Evolutionary conservation across 2,888 invertebrate genomes (phyloP).

Genomic region (Phymatocera aterrima): DNA sequence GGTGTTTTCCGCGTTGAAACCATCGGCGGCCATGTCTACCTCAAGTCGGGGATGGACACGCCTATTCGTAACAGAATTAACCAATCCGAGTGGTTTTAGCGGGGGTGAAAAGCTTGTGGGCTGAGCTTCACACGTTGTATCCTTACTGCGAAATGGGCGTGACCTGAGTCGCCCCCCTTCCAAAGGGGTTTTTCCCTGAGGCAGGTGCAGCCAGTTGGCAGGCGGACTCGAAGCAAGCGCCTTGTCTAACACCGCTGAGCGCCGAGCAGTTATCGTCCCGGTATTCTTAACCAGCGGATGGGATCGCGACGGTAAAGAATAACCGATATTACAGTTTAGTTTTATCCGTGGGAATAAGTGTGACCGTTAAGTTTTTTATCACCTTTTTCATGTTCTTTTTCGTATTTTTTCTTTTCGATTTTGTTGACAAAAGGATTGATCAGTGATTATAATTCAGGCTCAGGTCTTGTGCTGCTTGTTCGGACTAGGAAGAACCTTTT

Average conservation of each 20-base stretch:
- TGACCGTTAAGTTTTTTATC: neutral
- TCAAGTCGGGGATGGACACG: constrained; percentile 56
- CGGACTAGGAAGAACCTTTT: neutral
- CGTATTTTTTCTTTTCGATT: too few relatives aligned
- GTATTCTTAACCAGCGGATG: constrained; percentile 50
- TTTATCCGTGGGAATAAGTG: neutral
- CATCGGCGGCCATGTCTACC: constrained; percentile 65
- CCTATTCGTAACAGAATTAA: constrained; percentile 53
- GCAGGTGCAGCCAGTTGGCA: constrained; percentile 71
- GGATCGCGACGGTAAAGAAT: constrained; percentile 43
- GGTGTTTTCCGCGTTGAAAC: constrained; percentile 44
- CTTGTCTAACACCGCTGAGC: constrained; percentile 56
- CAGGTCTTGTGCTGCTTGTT: too few relatives aligned
- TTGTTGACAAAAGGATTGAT: neutral
- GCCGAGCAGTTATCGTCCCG: constrained; percentile 57
- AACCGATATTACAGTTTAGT: neutral
- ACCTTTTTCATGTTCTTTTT: neutral
- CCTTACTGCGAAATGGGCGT: constrained; percentile 51
- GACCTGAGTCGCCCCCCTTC: constrained; percentile 42
- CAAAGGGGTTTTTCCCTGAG: constrained; percentile 48
- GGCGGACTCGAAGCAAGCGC: constrained; percentile 71
- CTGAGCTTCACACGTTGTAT: constrained; percentile 47
- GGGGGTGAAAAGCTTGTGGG: constrained; percentile 54
- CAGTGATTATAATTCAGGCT: neutral
- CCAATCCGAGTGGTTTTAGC: constrained; percentile 58